Percentiles rank a stretch among this genome's conserved stretches.
phyloP scores from a whole-genome alignment of 2,888 invertebrate genomes.

The Nysson spinosus region DNA sequence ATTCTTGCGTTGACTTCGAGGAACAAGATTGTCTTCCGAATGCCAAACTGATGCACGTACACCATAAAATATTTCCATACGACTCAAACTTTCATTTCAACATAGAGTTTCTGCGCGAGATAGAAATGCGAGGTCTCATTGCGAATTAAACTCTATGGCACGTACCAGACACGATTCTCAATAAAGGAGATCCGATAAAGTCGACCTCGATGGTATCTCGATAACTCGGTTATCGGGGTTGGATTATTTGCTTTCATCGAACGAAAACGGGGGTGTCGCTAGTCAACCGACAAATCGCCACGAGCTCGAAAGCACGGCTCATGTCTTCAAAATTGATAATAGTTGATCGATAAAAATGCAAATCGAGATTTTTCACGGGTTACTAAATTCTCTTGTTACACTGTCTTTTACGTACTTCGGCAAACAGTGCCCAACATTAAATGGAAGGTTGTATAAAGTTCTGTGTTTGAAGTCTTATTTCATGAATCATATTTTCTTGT shows the following conservation, averaged over 20 bases:
- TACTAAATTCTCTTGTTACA: too few species aligned
- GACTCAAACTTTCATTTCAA: constrained; percentile 6
- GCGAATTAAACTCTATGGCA: constrained; percentile 37
- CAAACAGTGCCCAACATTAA: too few species aligned
- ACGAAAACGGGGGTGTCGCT: constrained; percentile 40
- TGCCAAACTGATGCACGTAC: too few species aligned
- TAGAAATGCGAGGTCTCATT: constrained; percentile 22
- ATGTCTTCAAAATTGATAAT: constrained; percentile 22
- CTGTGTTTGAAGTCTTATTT: too few species aligned
- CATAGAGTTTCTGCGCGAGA: constrained; percentile 16
- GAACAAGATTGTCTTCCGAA: too few species aligned
- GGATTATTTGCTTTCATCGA: constrained; percentile 61
- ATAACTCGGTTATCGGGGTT: constrained; percentile 66
- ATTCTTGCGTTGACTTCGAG: too few species aligned
- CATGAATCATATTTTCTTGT: too few species aligned
- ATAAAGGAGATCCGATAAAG: constrained; percentile 49
- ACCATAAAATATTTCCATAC: constrained; percentile 15
- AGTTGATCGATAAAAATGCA: constrained; percentile 5
- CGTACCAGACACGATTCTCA: constrained; percentile 35
- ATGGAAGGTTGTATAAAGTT: too few species aligned
- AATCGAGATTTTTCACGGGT: too few species aligned
- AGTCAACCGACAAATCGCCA: constrained; percentile 40
- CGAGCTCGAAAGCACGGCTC: constrained; percentile 12
- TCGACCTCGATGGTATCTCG: constrained; percentile 58
- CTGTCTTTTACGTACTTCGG: too few species aligned